Percentiles rank a stretch among this genome's conserved stretches.
Evolutionary conservation across 2,113 vertebrate species (phyloP).

Genomic region (Hypomesus transpacificus): DNA sequence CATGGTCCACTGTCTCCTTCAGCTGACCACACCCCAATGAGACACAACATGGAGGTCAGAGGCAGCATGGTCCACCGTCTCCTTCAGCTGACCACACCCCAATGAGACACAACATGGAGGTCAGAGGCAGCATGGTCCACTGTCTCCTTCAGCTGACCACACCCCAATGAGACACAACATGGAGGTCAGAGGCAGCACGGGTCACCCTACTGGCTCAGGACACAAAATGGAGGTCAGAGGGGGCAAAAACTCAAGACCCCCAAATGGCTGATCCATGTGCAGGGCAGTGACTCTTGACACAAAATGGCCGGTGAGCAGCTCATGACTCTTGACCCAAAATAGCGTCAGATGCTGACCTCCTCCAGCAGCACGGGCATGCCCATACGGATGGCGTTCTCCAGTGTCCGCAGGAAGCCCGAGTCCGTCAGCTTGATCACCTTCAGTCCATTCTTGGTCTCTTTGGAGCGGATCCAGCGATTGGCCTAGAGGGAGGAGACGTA

Average conservation of each 20-base stretch:
- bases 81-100: no score
- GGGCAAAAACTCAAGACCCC: background rate
- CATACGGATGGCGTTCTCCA: constrained; percentile 80
- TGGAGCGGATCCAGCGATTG: constrained; percentile 82
- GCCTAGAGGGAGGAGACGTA: constrained; percentile 58
- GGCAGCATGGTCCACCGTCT: no score
- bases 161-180: no score
- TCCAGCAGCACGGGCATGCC: constrained; percentile 79
- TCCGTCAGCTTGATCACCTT: constrained; percentile 84
- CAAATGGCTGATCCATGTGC: no score
- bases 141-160: no score
- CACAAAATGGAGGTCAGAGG: background rate
- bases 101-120: no score
- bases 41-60: no score
- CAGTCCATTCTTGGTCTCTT: constrained; percentile 74
- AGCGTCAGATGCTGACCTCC: constrained; percentile 58
- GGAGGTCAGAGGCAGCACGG: background rate
- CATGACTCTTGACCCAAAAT: background rate
- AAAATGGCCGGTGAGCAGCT: background rate
- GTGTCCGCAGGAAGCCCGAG: constrained; percentile 71
- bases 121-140: no score
- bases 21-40: no score
- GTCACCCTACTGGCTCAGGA: background rate
- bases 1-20: no score
- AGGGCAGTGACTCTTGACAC: background rate